Conservation (phyloP, 2,888 invertebrate genomes). For the Teinopalpus imperialis region DNA sequence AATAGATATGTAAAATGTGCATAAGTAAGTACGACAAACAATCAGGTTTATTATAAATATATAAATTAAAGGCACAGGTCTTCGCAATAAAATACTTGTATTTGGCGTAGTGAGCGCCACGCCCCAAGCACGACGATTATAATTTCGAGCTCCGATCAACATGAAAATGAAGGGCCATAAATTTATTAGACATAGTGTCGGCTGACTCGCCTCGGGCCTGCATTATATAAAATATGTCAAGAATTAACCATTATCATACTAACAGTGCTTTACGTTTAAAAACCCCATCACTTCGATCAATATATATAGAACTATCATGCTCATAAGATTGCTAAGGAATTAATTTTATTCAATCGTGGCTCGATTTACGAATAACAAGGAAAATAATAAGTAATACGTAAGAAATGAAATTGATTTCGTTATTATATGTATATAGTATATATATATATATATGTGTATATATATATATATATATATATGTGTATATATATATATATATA, state of each 20-base stretch:
- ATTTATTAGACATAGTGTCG: conserved; percentile 82
- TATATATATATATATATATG: too few relatives aligned
- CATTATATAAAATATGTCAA: conserved; percentile 80
- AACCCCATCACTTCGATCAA: conserved; percentile 42
- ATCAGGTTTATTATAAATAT: too few relatives aligned
- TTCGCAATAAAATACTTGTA: conserved; percentile 9
- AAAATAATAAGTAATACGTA: conserved; percentile 24
- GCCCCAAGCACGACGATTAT: conserved; percentile 77
- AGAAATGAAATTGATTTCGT: conserved; percentile 9
- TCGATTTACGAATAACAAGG: conserved; percentile 32
- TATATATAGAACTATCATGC: conserved; percentile 33
- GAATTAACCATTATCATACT: conserved; percentile 78
- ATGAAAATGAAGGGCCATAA: conserved; percentile 79
- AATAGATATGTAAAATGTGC: too few relatives aligned
- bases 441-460: too few relatives aligned
- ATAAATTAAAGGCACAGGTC: too few relatives aligned
- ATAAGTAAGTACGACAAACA: too few relatives aligned
- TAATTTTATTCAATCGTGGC: conserved; percentile 50
- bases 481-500: too few relatives aligned
- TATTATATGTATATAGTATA: conserved; percentile 16
- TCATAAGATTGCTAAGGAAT: conserved; percentile 40
- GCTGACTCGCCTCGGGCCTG: conserved; percentile 67
- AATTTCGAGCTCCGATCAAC: conserved; percentile 79
- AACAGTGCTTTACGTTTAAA: conserved; percentile 63
- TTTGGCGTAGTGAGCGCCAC: conserved; percentile 50